Percentiles rank a stretch among this genome's conserved stretches.
Conservation (phyloP, 2,113 vertebrate genomes). For the Catagonus wagneri region DNA sequence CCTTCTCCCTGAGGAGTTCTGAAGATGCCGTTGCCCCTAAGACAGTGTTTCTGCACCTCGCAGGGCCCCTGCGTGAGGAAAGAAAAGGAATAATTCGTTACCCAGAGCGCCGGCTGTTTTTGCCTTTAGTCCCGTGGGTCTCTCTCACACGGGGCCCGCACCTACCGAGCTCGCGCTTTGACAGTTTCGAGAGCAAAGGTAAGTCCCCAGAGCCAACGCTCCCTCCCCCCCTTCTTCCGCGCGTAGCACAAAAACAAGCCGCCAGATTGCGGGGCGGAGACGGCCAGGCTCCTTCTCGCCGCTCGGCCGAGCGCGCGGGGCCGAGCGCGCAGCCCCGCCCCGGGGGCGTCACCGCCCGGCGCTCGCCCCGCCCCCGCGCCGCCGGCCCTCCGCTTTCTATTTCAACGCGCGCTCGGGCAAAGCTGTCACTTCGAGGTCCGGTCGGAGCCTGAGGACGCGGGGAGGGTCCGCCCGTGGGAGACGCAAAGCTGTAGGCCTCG, state of each 20-base stretch:
- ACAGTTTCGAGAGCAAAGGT: not conserved
- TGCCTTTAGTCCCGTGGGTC: not conserved
- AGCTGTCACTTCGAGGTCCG: slow-evolving; percentile 14
- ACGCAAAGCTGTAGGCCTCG: not conserved
- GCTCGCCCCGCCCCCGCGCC: not conserved
- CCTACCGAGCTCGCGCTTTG: not conserved
- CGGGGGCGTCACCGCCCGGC: slow-evolving; percentile 23
- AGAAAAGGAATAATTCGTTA: not conserved
- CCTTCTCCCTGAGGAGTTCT: not conserved
- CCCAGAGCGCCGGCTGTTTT: not conserved
- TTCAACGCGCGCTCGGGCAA: not conserved
- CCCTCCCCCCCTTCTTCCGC: not conserved
- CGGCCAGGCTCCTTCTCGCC: fast-evolving
- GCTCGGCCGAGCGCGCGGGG: fast-evolving
- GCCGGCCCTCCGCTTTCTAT: slow-evolving; percentile 44
- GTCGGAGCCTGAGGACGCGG: not conserved
- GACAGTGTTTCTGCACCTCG: not conserved
- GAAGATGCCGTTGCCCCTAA: not conserved
- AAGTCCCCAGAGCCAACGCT: fast-evolving
- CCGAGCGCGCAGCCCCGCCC: slow-evolving; percentile 55
- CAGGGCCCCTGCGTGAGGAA: not conserved
- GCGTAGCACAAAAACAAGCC: fast-evolving
- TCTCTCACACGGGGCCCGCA: not conserved
- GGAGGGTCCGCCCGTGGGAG: not conserved
- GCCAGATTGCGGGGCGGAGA: fast-evolving